Evolutionary conservation across 2,113 vertebrate species (phyloP), one percentile per base, ranked within the genome.

Genomic region (Siniperca chuatsi): DNA sequence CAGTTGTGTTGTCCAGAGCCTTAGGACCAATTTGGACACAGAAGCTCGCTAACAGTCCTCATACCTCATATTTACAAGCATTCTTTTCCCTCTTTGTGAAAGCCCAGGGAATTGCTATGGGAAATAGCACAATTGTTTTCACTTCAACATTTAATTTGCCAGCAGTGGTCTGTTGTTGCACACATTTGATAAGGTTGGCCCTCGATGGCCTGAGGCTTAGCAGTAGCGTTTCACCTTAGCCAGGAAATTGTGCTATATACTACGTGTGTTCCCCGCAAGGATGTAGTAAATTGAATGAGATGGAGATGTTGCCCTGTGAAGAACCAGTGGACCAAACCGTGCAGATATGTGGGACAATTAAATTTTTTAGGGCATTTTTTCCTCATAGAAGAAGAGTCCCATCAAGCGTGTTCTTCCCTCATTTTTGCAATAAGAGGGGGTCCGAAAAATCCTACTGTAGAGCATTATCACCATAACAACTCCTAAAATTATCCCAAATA

Each of bases 61-160:
- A 61, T 69, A 65, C 62, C 82, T 86, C 75, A 20, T 78, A 81
- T 93, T 93, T 90, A 94, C 83, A 85, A 90, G 87, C 88, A 57
- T 92, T 95, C 65, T 79, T 87, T 62, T 65, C 68, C 77, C 61
- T 71, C 69, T 78, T 83, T 86, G 86, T 62, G 78, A 78, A 85
- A 61, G 77, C 86, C 76, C 40, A 10, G 87, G 87, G 85, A 88
- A 87, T 85, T 78, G 61, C 81, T 73, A 80, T 15, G 86, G 88
- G 87, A 94, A 93, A 92, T 94, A 93, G 66, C 88, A 79, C 90
- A 87, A 93, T 93, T 84, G 79, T 91, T 94, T 92, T 89, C 81
- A 87, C 84, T 82, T 80, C 58, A 67, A 64, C 75, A 42, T 89
- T 94, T 93, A 84, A 90, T 82, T 82, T 85, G 84, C 78, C 57